phyloP scores from a whole-genome alignment of 2,797 vertebrate species.

The Phoxinus dragarum region DNA sequence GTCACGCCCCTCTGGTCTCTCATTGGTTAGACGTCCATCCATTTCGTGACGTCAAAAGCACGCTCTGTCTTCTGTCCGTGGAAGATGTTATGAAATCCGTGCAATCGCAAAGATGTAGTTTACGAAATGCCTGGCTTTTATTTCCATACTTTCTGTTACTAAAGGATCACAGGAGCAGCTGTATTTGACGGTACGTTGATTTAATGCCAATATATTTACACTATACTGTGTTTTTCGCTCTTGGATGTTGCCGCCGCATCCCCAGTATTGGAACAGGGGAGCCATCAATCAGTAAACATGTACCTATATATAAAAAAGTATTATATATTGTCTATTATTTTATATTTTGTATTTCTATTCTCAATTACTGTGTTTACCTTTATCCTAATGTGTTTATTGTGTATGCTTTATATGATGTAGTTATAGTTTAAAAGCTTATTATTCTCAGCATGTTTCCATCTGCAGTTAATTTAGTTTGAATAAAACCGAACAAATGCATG shows the following conservation, averaged over 20 bases:
- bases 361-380: neutral
- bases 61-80: neutral
- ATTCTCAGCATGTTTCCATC: neutral
- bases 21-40: slow-evolving; percentile 37
- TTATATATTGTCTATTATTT: neutral
- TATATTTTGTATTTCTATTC: neutral
- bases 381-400: neutral
- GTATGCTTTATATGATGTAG: neutral
- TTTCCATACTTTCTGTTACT: neutral
- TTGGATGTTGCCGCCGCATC: slow-evolving; percentile 12
- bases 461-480: neutral
- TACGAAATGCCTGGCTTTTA: neutral
- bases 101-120: neutral
- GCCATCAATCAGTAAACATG: neutral
- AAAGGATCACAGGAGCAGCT: neutral
- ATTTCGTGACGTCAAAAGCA: slow-evolving; percentile 27
- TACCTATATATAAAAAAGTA: neutral
- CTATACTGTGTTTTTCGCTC: neutral
- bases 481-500: neutral
- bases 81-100: slow-evolving; percentile 31
- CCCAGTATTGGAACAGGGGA: neutral
- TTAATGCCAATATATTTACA: neutral
- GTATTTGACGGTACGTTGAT: slow-evolving; percentile 9
- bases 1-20: slow-evolving; percentile 36
- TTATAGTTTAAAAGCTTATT: neutral